Base-by-base conservation (phyloP, 1,140 invertebrate species). In the Sminthurinus signatus region DNA sequence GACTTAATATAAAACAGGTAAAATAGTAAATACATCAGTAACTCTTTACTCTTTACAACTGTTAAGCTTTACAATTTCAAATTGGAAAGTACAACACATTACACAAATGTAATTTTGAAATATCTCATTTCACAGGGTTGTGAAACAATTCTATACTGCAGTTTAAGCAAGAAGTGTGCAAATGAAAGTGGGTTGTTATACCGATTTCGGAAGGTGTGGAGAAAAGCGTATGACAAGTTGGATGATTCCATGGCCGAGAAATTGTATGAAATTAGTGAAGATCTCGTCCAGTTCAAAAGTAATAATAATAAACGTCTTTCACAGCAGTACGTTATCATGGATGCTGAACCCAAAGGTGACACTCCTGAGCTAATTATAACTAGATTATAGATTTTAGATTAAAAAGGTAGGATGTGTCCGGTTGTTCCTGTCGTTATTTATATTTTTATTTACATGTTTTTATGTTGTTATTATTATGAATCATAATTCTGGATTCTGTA, bases 101-200 rank as follows among this genome's bases (percentile, higher is more conserved):
- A 10, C 39, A 42, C 5, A 48, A 48, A 48, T 48, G 8, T 5
- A 48, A n/a, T 25, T 48, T 25, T 48, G 19, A 48, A n/a, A 48
- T 48, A 8, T 25, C 44, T 19, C n/a, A 31, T 54, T 27, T 54
- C 12, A n/a, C 25, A 54, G 51, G 51, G 25, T 12, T 27, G 23
- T 17, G 51, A 54, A 54, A 31, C 28, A 5, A 31, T 54, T n/a
- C 23, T 54, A 23, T 54, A 54, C 25, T 54, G 51, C 28, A 31
- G 23, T 54, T 5, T 54, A 12, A 5, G 8, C 12, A 54, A 54
- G 28, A 19, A 54, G 17, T 54, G 23, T 27, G 21, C 10, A 12
- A 14, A 28, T 3, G 51, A 54, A 28, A 8, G 8, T n/a, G 51
- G 51, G 10, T 12, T 12, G 5, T 54, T 54, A 5, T 54, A 54